These are phyloP conservation scores for Oncorhynchus keta DNA, from an alignment of 2,113 vertebrate genomes.

Conservation along the genomic window DNA sequence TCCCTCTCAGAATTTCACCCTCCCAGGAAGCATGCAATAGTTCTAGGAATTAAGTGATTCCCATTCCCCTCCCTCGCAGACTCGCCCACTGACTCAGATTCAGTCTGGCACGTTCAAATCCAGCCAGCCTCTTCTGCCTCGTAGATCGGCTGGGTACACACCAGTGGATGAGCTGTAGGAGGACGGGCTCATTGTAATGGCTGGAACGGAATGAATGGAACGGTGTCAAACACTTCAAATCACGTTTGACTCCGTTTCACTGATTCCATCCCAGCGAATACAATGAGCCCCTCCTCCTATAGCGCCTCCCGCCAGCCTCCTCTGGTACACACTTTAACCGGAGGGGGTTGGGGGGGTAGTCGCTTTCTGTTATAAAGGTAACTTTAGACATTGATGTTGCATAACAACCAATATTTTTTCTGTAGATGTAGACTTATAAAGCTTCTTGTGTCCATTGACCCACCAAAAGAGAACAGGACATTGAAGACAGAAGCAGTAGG, in stretches of 20 bases:
- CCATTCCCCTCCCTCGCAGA: constrained; percentile 63
- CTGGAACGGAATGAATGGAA: too few relatives aligned
- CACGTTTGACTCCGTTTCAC: too few relatives aligned
- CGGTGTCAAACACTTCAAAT: too few relatives aligned
- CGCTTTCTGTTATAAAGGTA: constrained; percentile 50
- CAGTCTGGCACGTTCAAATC: constrained; percentile 44
- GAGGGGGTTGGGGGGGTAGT: neutral
- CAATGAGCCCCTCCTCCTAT: too few relatives aligned
- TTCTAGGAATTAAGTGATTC: constrained; percentile 75
- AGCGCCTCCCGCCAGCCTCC: too few relatives aligned
- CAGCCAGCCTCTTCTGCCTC: constrained; percentile 27
- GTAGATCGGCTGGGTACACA: constrained; percentile 15
- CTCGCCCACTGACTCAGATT: constrained; percentile 64
- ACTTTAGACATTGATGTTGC: constrained; percentile 4
- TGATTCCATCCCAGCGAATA: too few relatives aligned
- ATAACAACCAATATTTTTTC: neutral
- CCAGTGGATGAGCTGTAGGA: too few relatives aligned
- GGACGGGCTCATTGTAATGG: too few relatives aligned
- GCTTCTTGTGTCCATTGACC: neutral
- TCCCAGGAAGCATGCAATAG: constrained; percentile 76
- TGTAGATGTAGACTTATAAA: constrained; percentile 1
- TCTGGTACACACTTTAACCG: neutral
- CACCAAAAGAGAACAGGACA: constrained; percentile 7
- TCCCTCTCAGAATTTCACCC: constrained; percentile 70
- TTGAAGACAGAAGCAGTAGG: neutral